Evolutionary conservation across 2,888 invertebrate genomes (phyloP), one percentile per base, ranked within the genome.

Genomic region (Coleophora flavipennella): DNA sequence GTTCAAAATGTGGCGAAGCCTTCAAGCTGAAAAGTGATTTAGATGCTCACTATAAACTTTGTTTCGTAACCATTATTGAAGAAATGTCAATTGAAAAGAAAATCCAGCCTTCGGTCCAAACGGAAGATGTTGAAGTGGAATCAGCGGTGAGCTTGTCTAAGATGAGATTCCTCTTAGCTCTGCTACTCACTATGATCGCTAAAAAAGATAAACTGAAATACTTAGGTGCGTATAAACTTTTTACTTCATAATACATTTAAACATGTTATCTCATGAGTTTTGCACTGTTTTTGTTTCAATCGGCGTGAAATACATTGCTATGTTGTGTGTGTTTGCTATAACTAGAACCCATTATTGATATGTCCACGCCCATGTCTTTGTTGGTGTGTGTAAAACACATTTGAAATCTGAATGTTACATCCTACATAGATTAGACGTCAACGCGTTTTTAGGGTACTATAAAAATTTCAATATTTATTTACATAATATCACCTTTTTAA

Each of bases 181-280:
- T 94, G 33, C 86, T 95, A 32, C 74, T 95, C 38, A 93, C 93
- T 56, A 91, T 92, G 71, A 94, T 95, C 48, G 94, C 94, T 12
- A 89, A 90, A n/a, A 90, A 91, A 49, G 91, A 92, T 52, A 89
- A 91, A 57, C 85, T 95, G 34, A 89, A 90, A 45, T 91, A 91
- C 57, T 77, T 95, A 61, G 94, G 95, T 55, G 90, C 89, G 74
- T 92, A 40, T 38, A 45, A 57, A 55, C 60, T 51, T 56, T 54
- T 62, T 44, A 43, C 31, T 47, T 25, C 33, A 34, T 4, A 20
- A 20, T 4, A 3, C 6, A 8, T 41, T 46, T 45, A 44, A 48
- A 61, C 60, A 67, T 67, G 52, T 62, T 20, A 20, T 55, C 54
- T 59, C 61, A 62, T 59, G 50, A 49, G 55, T 50, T 48, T 57